Evolutionary conservation across 2,113 vertebrate species (phyloP).

Genomic region (Labeo rohita): DNA sequence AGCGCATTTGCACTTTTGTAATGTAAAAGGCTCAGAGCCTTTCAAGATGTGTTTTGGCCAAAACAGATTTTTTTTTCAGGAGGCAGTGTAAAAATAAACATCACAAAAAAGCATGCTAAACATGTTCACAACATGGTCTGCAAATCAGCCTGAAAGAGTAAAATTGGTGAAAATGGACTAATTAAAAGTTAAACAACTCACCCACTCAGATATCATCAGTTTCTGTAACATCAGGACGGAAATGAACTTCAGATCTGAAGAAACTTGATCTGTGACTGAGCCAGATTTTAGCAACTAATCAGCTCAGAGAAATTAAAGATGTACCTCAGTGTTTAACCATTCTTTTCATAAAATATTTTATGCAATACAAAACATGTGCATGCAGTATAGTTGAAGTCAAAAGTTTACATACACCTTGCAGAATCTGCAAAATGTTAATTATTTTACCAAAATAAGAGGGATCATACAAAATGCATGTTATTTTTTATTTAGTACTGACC

Average conservation of each 20-base stretch:
- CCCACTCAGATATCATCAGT: background rate
- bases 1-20: background rate
- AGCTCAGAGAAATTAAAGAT: background rate
- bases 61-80: background rate
- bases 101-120: background rate
- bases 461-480: too few species aligned
- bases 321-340: background rate
- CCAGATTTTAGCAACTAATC: background rate
- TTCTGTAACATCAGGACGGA: background rate
- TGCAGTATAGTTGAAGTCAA: background rate
- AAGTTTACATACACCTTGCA: too few species aligned
- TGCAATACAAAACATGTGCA: background rate
- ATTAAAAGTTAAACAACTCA: conserved; percentile 12
- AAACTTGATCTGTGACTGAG: background rate
- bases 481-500: too few species aligned
- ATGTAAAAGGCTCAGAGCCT: background rate
- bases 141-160: background rate
- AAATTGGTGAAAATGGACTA: background rate
- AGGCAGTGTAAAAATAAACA: background rate
- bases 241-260: background rate
- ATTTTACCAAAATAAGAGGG: too few species aligned
- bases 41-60: background rate
- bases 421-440: too few species aligned
- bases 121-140: background rate
- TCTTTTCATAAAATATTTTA: background rate